Evolutionary conservation across 2,888 invertebrate species (phyloP), one percentile per base, ranked within the genome.

Genomic region (Synanthedon formicaeformis): DNA sequence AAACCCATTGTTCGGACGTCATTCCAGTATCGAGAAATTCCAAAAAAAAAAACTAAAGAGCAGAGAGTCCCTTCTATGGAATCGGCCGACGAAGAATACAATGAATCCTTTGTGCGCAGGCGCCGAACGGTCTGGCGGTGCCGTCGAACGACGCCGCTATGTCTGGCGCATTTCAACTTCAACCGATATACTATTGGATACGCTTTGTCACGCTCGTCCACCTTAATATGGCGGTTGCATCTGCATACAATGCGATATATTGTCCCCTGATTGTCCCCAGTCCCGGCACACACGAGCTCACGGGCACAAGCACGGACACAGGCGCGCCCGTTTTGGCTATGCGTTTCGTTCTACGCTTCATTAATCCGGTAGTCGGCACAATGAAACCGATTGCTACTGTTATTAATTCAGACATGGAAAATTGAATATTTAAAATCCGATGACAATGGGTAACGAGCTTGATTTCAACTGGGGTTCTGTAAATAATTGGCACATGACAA

Each of bases 1-100:
- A 87, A 87, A 85, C 78, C 81, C 80, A 82, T 87, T 87, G 85
- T 86, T 79, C 76, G 82, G 71, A 67, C 79, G 80, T 81, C 84
- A 78, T 82, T 82, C 81, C 81, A 74, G 73, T 73, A 82, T 81
- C 77, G 78, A 79, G 86, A 84, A 84, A 82, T 83, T 73, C 64
- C 64, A 79, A 81, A 84, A 81, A 23, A 18, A 78, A 66, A 61
- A 70, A 64, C 51, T 41, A 67, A 71, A 69, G 75, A 70, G 69
- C 71, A 67, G 73, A 75, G 79, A 79, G 81, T 74, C 74, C 69
- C 70, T 79, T 77, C 69, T 73, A 71, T 77, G 73, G 76, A 77
- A 75, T 74, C 67, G 73, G 75, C 62, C 71, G 74, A 69, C 69
- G 70, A 63, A 67, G 75, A 79, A 78, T 72, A 87, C 85, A 86